Evolutionary conservation across 1,140 invertebrate species (phyloP).

Genomic region (Tetragnatha versicolor): DNA sequence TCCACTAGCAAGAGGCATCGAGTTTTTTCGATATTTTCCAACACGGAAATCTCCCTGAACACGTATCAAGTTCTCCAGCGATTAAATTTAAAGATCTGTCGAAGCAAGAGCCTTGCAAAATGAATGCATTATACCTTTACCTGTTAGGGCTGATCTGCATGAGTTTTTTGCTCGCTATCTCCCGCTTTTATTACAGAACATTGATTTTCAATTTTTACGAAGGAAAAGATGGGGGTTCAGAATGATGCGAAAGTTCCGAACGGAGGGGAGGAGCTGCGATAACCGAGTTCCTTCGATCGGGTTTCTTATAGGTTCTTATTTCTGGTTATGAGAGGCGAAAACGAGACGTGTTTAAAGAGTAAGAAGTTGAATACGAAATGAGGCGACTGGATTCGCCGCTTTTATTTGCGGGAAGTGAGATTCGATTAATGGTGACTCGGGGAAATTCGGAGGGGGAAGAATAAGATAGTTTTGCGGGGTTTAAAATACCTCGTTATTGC

Average conservation of each 20-base stretch:
- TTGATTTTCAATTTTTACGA: constrained; percentile 17
- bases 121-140: constrained; percentile 7
- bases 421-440: background rate
- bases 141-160: background rate
- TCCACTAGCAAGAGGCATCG: no score
- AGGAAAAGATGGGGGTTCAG: background rate
- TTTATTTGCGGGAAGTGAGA: background rate
- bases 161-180: background rate
- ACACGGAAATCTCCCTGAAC: background rate
- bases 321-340: constrained; percentile 14
- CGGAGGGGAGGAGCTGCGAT: background rate
- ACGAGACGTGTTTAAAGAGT: constrained; percentile 18
- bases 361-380: constrained; percentile 12
- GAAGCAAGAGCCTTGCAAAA: background rate
- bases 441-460: background rate
- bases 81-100: constrained; percentile 15
- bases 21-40: no score
- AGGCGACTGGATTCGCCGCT: background rate
- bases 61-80: background rate
- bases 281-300: constrained; percentile 11
- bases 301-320: constrained; percentile 8
- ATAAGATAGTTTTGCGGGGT: no score
- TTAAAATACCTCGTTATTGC: no score
- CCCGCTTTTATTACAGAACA: background rate
- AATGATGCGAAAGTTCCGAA: constrained; percentile 2